These are phyloP conservation scores for Osedax fenrisi DNA, from an alignment of 2,888 invertebrate species.

Conservation along the genomic window DNA sequence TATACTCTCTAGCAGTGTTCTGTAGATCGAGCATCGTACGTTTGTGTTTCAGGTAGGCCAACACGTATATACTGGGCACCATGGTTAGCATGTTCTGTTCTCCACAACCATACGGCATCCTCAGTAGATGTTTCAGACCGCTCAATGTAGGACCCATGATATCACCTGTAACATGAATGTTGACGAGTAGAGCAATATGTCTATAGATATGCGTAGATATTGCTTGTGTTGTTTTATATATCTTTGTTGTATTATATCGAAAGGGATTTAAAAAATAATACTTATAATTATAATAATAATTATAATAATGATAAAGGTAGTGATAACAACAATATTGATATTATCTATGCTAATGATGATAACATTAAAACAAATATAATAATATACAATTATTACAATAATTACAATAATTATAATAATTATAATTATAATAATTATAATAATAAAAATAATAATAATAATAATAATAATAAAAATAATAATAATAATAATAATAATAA, in stretches of 20 bases:
- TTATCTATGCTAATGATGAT: background rate
- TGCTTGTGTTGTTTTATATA: too few relatives aligned
- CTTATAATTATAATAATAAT: background rate
- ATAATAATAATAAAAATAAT: too few relatives aligned
- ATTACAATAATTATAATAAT: too few relatives aligned
- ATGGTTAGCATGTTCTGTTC: conserved; percentile 70
- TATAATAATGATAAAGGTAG: background rate
- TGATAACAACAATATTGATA: background rate
- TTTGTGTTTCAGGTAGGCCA: conserved; percentile 57
- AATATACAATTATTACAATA: too few relatives aligned
- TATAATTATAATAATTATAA: too few relatives aligned
- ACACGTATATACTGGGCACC: conserved; percentile 63
- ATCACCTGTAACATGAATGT: too few relatives aligned
- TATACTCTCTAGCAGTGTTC: conserved; percentile 54
- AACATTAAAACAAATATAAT: too few relatives aligned
- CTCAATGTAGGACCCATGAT: conserved; percentile 49
- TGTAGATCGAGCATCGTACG: conserved; percentile 55
- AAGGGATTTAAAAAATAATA: background rate
- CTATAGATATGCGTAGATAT: too few relatives aligned
- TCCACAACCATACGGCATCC: conserved; percentile 66
- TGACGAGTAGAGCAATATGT: too few relatives aligned
- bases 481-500: too few relatives aligned
- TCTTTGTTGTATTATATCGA: too few relatives aligned
- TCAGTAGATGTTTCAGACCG: conserved; percentile 58
- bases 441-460: too few relatives aligned